Evolutionary conservation across 1,140 invertebrate species (phyloP).

Genomic region (Harlomillsia oculata): DNA sequence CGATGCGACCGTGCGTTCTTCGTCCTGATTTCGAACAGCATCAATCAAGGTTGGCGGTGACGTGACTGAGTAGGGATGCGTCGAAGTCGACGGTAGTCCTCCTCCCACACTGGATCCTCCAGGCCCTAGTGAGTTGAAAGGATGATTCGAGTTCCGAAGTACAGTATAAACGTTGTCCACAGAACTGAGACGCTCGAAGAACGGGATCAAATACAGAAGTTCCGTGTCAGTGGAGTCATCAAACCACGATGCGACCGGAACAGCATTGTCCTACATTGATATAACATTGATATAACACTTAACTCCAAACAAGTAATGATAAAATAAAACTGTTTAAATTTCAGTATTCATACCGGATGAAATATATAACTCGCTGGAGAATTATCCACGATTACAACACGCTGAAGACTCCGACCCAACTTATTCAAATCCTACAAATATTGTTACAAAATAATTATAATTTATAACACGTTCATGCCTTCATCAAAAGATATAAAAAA

Average conservation of each 20-base stretch:
- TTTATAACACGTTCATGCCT: background rate
- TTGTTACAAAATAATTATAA: background rate
- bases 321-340: background rate
- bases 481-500: too few species aligned
- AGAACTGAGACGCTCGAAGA: conserved; percentile 89
- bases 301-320: background rate
- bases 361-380: conserved; percentile 99
- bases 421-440: conserved; percentile 76
- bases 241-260: conserved; percentile 95
- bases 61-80: conserved; percentile 6
- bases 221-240: conserved; percentile 94
- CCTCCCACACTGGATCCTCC: too few species aligned
- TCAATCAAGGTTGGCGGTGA: background rate
- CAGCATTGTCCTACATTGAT: conserved; percentile 50
- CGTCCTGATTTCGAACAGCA: too few species aligned
- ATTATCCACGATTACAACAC: conserved; percentile 98
- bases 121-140: conserved; percentile 48
- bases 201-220: conserved; percentile 85
- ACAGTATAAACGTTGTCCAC: conserved; percentile 89
- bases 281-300: background rate
- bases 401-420: conserved; percentile 86
- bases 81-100: conserved; percentile 8
- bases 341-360: conserved; percentile 59
- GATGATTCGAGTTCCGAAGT: conserved; percentile 77
- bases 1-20: too few species aligned